Evolutionary conservation across 2,113 vertebrate species (phyloP).

Genomic region (Struthio camelus): DNA sequence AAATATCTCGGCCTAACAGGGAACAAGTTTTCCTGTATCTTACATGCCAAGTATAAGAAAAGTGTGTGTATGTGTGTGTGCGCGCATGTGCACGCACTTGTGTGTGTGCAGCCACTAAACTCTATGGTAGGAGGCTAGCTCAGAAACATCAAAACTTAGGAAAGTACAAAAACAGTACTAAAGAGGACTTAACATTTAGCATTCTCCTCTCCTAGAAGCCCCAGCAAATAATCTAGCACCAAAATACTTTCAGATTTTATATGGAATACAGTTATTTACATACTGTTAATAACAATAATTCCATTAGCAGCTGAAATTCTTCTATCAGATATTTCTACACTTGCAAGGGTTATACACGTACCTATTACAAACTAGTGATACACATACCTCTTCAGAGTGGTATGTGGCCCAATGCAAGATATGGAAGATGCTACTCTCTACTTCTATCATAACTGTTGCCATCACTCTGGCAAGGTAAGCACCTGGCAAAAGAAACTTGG

Average conservation of each 20-base stretch:
- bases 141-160: neutral
- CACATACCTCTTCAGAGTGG: fast-evolving
- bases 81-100: neutral
- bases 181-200: neutral
- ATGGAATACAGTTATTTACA: neutral
- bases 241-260: neutral
- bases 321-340: neutral
- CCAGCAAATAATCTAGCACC: neutral
- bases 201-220: neutral
- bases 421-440: neutral
- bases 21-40: neutral
- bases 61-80: neutral
- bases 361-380: neutral
- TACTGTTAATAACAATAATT: neutral
- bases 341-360: neutral
- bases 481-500: neutral
- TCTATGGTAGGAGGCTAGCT: neutral
- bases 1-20: neutral
- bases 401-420: fast-evolving
- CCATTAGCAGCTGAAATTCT: neutral
- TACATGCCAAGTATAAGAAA: neutral
- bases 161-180: neutral
- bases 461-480: neutral
- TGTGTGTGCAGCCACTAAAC: neutral
- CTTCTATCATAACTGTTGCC: neutral